phyloP scores from a whole-genome alignment of 1,140 invertebrate species.

The Lethocerus indicus region DNA sequence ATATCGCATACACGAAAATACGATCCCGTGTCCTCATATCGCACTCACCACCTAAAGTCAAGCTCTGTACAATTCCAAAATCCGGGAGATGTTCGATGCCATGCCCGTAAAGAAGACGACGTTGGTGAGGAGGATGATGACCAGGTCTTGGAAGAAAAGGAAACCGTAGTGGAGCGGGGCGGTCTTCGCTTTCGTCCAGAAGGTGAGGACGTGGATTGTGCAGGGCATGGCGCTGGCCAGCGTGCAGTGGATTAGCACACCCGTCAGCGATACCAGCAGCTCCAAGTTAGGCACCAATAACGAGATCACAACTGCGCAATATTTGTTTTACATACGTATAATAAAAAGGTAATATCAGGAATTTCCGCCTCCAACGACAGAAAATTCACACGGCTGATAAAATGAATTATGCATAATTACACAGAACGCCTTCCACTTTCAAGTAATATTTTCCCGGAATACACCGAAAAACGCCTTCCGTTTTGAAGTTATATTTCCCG shows the following conservation, averaged over 20 bases:
- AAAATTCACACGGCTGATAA: not conserved
- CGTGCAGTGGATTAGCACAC: not conserved
- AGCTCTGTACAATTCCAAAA: not conserved
- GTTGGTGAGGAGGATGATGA: not conserved
- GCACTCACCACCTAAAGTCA: no score
- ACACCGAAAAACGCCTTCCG: no score
- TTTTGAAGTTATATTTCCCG: no score
- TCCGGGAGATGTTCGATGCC: not conserved
- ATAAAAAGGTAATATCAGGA: no score
- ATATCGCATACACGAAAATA: conserved; percentile 6
- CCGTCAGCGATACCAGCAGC: not conserved
- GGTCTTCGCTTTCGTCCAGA: no score
- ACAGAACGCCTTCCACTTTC: not conserved
- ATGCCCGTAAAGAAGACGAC: not conserved
- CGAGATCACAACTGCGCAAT: not conserved
- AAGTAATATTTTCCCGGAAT: not conserved
- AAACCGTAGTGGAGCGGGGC: not conserved
- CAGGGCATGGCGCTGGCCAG: not conserved
- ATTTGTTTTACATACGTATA: not conserved
- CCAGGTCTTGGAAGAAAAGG: conserved; percentile 18
- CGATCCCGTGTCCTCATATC: no score
- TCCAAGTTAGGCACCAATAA: conserved; percentile 2
- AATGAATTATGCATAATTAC: not conserved
- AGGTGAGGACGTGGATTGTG: conserved; percentile 1
- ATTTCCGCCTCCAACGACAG: no score